Base-by-base conservation (phyloP, 1,140 invertebrate species). In the Eupristina koningsbergeri region DNA sequence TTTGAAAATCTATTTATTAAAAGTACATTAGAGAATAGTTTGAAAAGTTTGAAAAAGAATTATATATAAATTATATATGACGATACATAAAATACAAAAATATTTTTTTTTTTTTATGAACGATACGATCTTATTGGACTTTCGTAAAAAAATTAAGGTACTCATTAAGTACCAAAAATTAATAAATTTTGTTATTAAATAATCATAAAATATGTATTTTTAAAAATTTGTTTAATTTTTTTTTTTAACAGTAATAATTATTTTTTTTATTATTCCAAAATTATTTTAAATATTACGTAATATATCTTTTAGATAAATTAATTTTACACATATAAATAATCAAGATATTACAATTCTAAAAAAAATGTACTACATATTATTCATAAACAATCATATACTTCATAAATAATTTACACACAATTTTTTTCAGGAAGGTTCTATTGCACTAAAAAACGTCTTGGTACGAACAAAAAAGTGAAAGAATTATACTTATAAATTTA, bases 11-110 rank as follows among this genome's bases (percentile, higher is more conserved):
- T 87, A 86, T 71, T 19, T 81, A 29, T 53, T 87, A 86, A 81
- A 84, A 84, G 77, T 87, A 86, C 81, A 80, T 87, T 77, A 80
- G 86, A 82, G 81, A 15, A 84, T 81, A 58, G 85, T 78, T 64
- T 22, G 29, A 63, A 45, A 22, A 53, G 29, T 71, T 61, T 1
- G 31, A 22, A 75, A 84, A 84, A 79, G 11, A 80, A 75, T 75
- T 47, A 69, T 64, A 73, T 36, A 84, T 84, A 84, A 80, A 80
- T 83, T 79, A 76, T 79, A 69, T 58, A 17, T 71, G 41, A n/a
- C 34, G 15, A 75, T 31, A 50, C 17, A 31, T 53, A 75, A 75
- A 29, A 73, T 47, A 50, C n/a, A n/a, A n/a, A n/a, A n/a, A n/a
- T n/a, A n/a, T n/a, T n/a, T n/a, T n/a, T n/a, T n/a, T 53, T 75